Evolutionary conservation across 2,797 vertebrate species (phyloP), one percentile per base, ranked within the genome.

Genomic region (Decapterus maruadsi): DNA sequence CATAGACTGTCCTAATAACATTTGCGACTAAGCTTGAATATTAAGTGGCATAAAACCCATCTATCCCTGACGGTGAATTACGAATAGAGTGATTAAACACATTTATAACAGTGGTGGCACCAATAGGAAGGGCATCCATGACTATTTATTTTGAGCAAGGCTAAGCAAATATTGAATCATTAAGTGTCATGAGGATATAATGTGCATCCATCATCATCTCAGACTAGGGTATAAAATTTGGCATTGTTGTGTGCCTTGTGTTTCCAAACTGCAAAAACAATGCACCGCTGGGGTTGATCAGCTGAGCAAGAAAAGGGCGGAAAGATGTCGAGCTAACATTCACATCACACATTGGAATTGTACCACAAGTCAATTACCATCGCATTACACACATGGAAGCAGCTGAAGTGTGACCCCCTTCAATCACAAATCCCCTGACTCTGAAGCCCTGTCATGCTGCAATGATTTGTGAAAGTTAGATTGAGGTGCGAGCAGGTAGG

Each of bases 401-500:
- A 31, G 45, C 78, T 81, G 50, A 78, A 84, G 85, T 72, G 83
- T 79, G 78, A 78, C 81, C 57, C 69, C 62, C 65, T 83, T 83
- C 82, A 73, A 71, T 87, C 81, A 73, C 78, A 87, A 88, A 89
- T 90, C 84, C 80, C 74, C 59, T 4, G 43, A 64, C 68, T 86
- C 78, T 66, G 64, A 72, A 76, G 60, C 69, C 65, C 60, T 85
- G 87, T 83, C 83, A 80, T 71, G 66, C 79, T 77, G 78, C 72
- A 73, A 83, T 84, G 87, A 89, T 91, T 88, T 87, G 88, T 78
- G 80, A 78, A 84, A 57, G 77, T 87, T 84, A 81, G 86, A 82
- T 78, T 75, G 72, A 83, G 82, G 90, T 84, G 76, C 83, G 72
- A 86, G 84, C 78, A 87, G 80, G 82, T 82, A 51, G 85, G 87